Evolutionary conservation across 2,113 vertebrate genomes (phyloP), one percentile per base, ranked within the genome.

Genomic region (Gambusia affinis): DNA sequence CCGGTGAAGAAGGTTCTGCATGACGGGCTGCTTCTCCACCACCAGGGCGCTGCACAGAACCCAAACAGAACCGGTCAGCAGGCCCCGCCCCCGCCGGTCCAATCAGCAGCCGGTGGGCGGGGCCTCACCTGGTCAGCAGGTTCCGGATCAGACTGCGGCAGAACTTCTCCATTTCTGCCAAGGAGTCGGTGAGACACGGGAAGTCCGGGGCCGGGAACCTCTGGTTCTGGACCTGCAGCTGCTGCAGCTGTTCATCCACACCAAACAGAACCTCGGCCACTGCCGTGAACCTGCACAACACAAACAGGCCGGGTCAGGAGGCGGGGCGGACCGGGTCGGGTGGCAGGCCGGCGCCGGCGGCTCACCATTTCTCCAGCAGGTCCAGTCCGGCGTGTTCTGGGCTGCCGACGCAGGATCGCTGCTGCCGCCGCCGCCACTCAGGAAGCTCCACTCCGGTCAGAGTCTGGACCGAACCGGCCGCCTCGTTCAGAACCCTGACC

Each of bases 1-100:
- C 65, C 96, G 94, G 63, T 96, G 95, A 8, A 95, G 93, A 51
- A 95, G 93, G 1, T 92, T 96, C 1, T 94, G 93, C 96, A 97
- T 97, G 80, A 93, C 92, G 0, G 97, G 97, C 83, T 98, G 97
- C 75, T 96, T 95, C 90, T 98, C 97, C 47, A 99, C 96, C 83
- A 99, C 97, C n/a, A 99, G 95, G 5, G 97, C 96, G 33, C 97
- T 99, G 81, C 78, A 81, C 87, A 19, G 42, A 19, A 65, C 35
- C 35, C 75, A 6, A 31, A 5, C 54, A 66, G 3, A 67, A 33
- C 15, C 12, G 1, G 22, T 84, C 35, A 77, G 4, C 24, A 35
- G 24, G 39, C 10, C 57, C 19, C 10, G 29, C 8, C 5, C 1
- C 39, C 3, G 39, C 12, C 12, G 12, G 39, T 42, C 39, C 39